Percentiles rank a stretch among this genome's conserved stretches.
Conservation (phyloP, 2,113 vertebrate species). For the Porphyrio hochstetteri region DNA sequence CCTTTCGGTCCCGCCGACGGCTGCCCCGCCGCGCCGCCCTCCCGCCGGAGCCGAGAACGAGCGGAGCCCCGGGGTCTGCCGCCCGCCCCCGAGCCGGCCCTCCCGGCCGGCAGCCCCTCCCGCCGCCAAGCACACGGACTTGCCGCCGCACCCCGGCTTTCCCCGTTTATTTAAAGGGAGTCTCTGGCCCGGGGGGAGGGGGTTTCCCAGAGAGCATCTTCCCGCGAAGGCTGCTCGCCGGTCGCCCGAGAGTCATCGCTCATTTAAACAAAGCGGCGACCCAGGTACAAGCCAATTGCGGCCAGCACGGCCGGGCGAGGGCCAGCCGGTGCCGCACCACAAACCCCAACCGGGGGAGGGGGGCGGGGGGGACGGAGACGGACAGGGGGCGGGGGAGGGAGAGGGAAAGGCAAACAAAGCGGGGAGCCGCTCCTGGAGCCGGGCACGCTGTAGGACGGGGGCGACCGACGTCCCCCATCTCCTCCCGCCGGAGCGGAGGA, state of each 20-base stretch:
- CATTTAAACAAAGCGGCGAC: slow-evolving; percentile 1
- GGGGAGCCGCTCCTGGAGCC: neutral
- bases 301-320: neutral
- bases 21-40: neutral
- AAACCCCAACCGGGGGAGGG: neutral
- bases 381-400: neutral
- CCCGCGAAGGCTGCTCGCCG: neutral
- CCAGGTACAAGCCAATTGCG: neutral
- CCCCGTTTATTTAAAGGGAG: neutral
- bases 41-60: neutral
- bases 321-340: neutral
- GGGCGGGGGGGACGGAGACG: neutral
- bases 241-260: neutral
- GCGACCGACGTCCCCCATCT: neutral
- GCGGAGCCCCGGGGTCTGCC: neutral
- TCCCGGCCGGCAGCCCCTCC: neutral
- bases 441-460: neutral
- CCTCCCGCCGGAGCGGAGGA: neutral
- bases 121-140: neutral
- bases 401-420: slow-evolving; percentile 18
- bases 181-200: neutral
- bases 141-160: neutral
- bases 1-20: neutral
- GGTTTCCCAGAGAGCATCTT: neutral
- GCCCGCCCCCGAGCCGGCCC: neutral